Evolutionary conservation across 2,113 vertebrate genomes (phyloP).

Genomic region (Leucosticte australis): DNA sequence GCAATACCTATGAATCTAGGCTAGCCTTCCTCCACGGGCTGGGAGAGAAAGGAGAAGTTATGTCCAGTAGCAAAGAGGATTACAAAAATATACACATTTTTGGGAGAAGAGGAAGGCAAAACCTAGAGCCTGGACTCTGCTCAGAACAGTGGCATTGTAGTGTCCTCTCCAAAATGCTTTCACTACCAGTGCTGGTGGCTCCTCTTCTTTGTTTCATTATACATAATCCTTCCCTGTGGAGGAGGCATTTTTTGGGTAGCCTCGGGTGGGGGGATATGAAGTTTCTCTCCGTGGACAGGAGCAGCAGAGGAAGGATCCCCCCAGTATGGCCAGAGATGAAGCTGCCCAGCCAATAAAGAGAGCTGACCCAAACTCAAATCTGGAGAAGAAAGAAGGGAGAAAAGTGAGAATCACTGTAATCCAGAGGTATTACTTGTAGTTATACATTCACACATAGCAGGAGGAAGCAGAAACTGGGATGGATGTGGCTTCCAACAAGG

Average conservation of each 20-base stretch:
- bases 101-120: slow-evolving; percentile 26
- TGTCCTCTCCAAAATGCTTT: slow-evolving; percentile 51
- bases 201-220: slow-evolving; percentile 63
- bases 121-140: slow-evolving; percentile 31
- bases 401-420: neutral
- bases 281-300: slow-evolving; percentile 74
- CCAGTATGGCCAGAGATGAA: slow-evolving; percentile 79
- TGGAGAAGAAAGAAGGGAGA: slow-evolving; percentile 27
- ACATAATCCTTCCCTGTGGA: slow-evolving; percentile 84
- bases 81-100: slow-evolving; percentile 69
- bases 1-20: slow-evolving; percentile 25
- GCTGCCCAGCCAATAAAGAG: slow-evolving; percentile 88
- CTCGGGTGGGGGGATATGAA: slow-evolving; percentile 70
- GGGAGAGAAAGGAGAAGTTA: slow-evolving; percentile 42
- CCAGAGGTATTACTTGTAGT: neutral
- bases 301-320: slow-evolving; percentile 84
- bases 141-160: slow-evolving; percentile 41
- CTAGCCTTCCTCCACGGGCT: slow-evolving; percentile 19
- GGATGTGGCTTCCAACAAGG: neutral
- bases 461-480: neutral
- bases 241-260: slow-evolving; percentile 72
- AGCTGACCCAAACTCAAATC: slow-evolving; percentile 88
- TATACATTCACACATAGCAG: neutral
- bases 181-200: neutral
- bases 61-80: slow-evolving; percentile 48